Evolutionary conservation across 2,888 invertebrate genomes (phyloP), one percentile per base, ranked within the genome.

Genomic region (Pycnomerus fuliginosus): DNA sequence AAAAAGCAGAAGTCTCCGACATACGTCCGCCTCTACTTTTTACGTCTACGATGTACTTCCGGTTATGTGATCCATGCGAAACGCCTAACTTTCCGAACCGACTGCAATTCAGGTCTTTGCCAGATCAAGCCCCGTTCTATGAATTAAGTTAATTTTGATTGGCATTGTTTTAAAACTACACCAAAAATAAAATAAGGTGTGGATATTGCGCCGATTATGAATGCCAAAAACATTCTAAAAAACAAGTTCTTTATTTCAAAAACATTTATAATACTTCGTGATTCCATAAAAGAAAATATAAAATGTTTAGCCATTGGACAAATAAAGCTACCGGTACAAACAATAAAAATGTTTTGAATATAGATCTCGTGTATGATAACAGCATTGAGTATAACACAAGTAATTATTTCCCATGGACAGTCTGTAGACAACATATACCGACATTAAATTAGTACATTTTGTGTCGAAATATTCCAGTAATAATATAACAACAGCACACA

Each of bases 171-270:
- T n/a, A n/a, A n/a, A n/a, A n/a, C n/a, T n/a, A n/a, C n/a, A n/a
- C n/a, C n/a, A n/a, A n/a, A n/a, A n/a, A n/a, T n/a, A n/a, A n/a
- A n/a, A n/a, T n/a, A n/a, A n/a, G n/a, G n/a, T n/a, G n/a, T n/a
- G n/a, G n/a, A n/a, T n/a, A n/a, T n/a, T n/a, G n/a, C n/a, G n/a
- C n/a, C n/a, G n/a, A n/a, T n/a, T n/a, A n/a, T n/a, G n/a, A n/a
- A n/a, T n/a, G n/a, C n/a, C n/a, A n/a, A n/a, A n/a, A n/a, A n/a
- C n/a, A n/a, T n/a, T n/a, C n/a, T 61, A 68, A 61, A 70, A 72
- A 71, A 72, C 72, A 72, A 71, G 66, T 67, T 70, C 69, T 71
- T 71, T 72, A 72, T 70, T 71, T 52, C 61, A 68, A 69, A 72
- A 71, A 72, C 72, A 71, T 72, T 71, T 67, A 72, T 71, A 71